Evolutionary conservation across 2,113 vertebrate species (phyloP).

Genomic region (Pleuronectes platessa): DNA sequence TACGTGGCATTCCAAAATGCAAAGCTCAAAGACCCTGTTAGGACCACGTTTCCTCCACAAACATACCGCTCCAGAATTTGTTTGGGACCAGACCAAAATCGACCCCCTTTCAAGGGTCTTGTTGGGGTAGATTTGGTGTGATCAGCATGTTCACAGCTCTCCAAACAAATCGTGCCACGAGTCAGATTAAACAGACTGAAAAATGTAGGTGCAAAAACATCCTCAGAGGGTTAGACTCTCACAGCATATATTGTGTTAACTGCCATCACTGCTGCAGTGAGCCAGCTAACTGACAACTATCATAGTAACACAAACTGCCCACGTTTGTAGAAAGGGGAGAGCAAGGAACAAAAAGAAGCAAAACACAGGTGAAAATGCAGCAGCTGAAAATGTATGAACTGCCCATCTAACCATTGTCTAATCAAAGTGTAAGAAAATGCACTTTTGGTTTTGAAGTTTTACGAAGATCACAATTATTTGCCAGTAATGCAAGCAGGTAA

Average conservation of each 20-base stretch:
- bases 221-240: not conserved
- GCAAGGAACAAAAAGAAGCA: not conserved
- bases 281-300: not conserved
- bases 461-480: not conserved
- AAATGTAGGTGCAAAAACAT: not conserved
- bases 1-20: not conserved
- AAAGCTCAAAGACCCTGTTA: not conserved
- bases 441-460: not conserved
- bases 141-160: not conserved
- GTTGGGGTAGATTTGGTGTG: not conserved
- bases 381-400: slow-evolving; percentile 49
- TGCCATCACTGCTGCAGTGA: slow-evolving; percentile 6
- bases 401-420: slow-evolving; percentile 37
- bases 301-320: slow-evolving; percentile 4
- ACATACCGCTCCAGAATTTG: not conserved
- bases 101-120: not conserved
- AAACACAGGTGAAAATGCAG: slow-evolving; percentile 8
- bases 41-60: not conserved
- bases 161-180: not conserved
- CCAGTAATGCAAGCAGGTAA: not conserved
- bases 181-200: not conserved
- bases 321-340: not conserved
- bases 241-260: slow-evolving; percentile 3
- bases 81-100: not conserved
- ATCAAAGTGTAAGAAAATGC: slow-evolving; percentile 12